Conservation (phyloP, 2,797 vertebrate species). For the Pyrrhura leucotis region DNA sequence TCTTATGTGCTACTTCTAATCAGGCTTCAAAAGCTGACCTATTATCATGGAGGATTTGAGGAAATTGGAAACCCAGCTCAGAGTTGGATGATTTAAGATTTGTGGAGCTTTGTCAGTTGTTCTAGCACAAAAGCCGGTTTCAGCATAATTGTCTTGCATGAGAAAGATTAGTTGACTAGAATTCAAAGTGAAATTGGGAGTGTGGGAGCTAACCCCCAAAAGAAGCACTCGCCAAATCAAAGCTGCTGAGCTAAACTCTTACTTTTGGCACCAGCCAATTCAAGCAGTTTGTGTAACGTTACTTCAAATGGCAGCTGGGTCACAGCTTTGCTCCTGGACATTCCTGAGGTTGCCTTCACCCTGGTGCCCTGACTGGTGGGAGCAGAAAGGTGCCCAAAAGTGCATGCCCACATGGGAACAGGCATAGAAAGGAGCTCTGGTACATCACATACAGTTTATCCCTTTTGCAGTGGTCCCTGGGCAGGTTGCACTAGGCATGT, state of each 20-base stretch:
- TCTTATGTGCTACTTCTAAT: neutral
- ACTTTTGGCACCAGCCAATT: neutral
- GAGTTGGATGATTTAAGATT: neutral
- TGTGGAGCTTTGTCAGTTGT: neutral
- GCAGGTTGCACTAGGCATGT: neutral
- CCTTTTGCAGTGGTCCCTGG: accelerated
- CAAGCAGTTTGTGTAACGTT: neutral
- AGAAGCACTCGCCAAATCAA: neutral
- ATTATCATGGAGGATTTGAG: neutral
- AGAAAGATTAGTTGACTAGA: neutral
- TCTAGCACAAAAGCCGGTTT: neutral
- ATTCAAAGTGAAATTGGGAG: neutral
- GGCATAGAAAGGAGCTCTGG: neutral
- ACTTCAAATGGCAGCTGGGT: neutral
- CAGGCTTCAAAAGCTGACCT: neutral
- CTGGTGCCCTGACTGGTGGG: neutral
- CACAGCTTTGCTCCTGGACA: neutral
- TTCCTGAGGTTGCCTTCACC: neutral
- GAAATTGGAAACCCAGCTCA: neutral
- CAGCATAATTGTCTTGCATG: neutral
- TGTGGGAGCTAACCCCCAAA: neutral
- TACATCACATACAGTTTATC: accelerated
- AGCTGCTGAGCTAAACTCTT: neutral
- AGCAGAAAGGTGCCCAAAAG: accelerated
- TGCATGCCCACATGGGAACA: accelerated